These are phyloP conservation scores for Hartigia nigra DNA, from an alignment of 2,888 invertebrate species.

Conservation along the genomic window DNA sequence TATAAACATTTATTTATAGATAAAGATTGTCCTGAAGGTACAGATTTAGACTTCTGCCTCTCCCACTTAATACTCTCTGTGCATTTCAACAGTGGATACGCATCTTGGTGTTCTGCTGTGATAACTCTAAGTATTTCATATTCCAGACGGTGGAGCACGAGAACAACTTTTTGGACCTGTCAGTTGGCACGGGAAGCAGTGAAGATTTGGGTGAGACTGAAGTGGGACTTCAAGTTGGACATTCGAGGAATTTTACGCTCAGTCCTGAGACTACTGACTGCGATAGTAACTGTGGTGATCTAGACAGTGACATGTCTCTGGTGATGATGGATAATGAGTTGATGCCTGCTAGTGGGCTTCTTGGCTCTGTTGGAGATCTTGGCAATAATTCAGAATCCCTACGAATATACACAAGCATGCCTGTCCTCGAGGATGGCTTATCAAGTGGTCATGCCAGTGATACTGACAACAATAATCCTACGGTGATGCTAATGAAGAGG, in stretches of 20 bases:
- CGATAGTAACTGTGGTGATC: slow-evolving; percentile 87
- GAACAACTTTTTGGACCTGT: slow-evolving; percentile 72
- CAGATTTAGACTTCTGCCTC: not conserved
- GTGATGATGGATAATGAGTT: slow-evolving; percentile 78
- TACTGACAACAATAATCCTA: slow-evolving; percentile 88
- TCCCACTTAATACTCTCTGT: not conserved
- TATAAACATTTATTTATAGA: slow-evolving; percentile 7
- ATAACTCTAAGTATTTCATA: slow-evolving; percentile 7
- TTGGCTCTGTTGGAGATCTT: slow-evolving; percentile 68
- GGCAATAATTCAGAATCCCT: slow-evolving; percentile 74
- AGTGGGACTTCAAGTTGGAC: slow-evolving; percentile 74
- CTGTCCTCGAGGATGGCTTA: slow-evolving; percentile 92
- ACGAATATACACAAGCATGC: slow-evolving; percentile 82
- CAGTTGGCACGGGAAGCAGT: slow-evolving; percentile 73
- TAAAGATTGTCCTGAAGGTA: not conserved
- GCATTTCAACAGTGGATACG: not conserved
- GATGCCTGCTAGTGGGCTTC: slow-evolving; percentile 59
- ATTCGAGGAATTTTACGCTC: slow-evolving; percentile 86
- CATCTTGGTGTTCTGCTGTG: not conserved
- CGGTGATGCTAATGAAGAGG: slow-evolving; percentile 73
- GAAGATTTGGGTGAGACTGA: slow-evolving; percentile 76
- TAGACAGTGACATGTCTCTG: slow-evolving; percentile 86
- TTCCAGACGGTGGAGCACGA: slow-evolving; percentile 69
- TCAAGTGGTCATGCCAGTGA: slow-evolving; percentile 95
- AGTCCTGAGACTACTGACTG: slow-evolving; percentile 95